Evolutionary conservation across 2,888 invertebrate genomes (phyloP), one percentile per base, ranked within the genome.

Genomic region (Abscondita cerata): DNA sequence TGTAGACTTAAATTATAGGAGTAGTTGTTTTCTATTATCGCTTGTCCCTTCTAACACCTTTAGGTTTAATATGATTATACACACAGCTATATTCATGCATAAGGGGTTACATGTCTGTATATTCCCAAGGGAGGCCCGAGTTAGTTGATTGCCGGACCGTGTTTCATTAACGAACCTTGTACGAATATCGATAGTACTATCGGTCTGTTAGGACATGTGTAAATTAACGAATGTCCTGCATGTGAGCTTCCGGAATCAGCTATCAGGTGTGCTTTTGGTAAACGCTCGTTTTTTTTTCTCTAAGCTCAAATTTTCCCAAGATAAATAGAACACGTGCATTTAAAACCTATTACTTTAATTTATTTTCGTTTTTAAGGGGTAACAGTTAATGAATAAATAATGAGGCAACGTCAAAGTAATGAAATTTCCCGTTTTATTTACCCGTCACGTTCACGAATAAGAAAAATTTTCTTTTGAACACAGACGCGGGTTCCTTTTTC

Each of bases 111-210:
- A 62, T 59, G 62, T 54, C 50, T 38, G 50, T 50, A 52, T 25
- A 52, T 55, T 60, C 64, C 60, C 64, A 44, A 38, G 52, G 60
- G 64, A 60, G 47, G 50, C 56, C 57, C 52, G 41, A 57, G 52
- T 34, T 33, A 67, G 73, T 71, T 78, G 79, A 80, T 79, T 80
- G 76, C 76, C 70, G 75, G 75, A 71, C 76, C 77, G 75, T 79
- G 80, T 80, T 80, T 79, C 79, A 80, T 80, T 80, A 80, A 74
- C 73, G 74, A 70, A 69, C 72, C 76, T 70, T 76, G 76, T 77
- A 71, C 68, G 64, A 68, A 64, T 68, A 72, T 71, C 68, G 72
- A 73, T 70, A 70, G 69, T 64, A 70, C 71, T 70, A 74, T 72
- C 72, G 70, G 64, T 67, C 67, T 70, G 64, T 68, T 61, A 67